phyloP scores from a whole-genome alignment of 2,113 vertebrate species.

The Eurypyga helias region DNA sequence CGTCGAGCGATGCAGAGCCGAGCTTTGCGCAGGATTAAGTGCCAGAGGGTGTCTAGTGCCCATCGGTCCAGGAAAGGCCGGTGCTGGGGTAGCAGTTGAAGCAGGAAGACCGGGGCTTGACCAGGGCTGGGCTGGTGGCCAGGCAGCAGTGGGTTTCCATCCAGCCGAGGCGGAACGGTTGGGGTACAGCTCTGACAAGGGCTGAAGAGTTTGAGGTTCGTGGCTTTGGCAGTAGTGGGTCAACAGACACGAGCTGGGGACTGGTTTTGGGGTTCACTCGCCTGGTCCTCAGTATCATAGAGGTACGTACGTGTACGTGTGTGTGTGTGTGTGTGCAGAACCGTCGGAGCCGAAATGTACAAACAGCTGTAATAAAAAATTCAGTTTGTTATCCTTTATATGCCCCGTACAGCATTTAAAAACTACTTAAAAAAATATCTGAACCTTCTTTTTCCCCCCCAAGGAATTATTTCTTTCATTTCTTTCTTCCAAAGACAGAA shows the following conservation, averaged over 20 bases:
- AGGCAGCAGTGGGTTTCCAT: neutral
- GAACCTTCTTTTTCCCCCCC: neutral
- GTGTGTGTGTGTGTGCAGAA: no score
- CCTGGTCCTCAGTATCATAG: neutral
- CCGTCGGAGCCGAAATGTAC: neutral
- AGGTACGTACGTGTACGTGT: fast-evolving
- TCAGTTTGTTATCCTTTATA: neutral
- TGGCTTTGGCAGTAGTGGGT: neutral
- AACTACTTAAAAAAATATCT: neutral
- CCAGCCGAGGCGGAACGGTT: neutral
- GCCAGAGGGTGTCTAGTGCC: neutral
- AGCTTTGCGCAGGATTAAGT: neutral
- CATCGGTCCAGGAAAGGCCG: fast-evolving
- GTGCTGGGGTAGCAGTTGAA: neutral
- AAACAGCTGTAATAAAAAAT: neutral
- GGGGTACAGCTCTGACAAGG: fast-evolving
- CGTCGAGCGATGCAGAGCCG: neutral
- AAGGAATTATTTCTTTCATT: neutral
- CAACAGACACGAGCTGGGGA: fast-evolving
- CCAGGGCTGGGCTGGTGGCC: fast-evolving
- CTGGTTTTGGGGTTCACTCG: no score
- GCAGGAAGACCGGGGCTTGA: neutral
- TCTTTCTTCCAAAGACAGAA: neutral
- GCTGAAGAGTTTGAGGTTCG: neutral
- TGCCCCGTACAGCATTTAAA: neutral